Evolutionary conservation across 1,140 invertebrate genomes (phyloP), one percentile per base, ranked within the genome.

Genomic region (Eciton burchellii): DNA sequence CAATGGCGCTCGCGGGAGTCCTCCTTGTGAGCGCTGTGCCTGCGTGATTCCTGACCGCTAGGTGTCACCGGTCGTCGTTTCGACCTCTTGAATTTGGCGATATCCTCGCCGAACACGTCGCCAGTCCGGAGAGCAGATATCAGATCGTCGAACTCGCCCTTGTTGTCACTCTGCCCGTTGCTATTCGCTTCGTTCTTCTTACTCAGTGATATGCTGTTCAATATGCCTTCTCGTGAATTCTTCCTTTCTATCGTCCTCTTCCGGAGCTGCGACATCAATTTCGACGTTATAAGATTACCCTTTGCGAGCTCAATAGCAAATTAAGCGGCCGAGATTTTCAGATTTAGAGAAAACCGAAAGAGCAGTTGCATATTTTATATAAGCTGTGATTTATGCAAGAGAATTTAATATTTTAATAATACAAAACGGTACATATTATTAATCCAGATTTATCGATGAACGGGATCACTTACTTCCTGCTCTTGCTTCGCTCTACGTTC

Each of bases 71-170:
- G 93, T 71, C 95, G 94, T 88, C 96, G 96, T 70, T 96, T 95
- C 11, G 96, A 97, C 49, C 98, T 94, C 86, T 98, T 98, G 92
- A 98, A 97, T 92, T 98, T 98, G 41, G 97, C 98, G 83, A 99
- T 97, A 91, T 99, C 98, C 92, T 99, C 98, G 0, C 98, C 98
- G 92, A 99, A 99, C 0, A 99, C 98, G 91, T 99, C 99, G 0
- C 99, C 99, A 0, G 98, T 99, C 89, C 98, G 94, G 19, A 99
- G 93, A 0, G 99, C 99, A 2, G 98, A 99, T 89, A 99, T 99
- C 43, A 99, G 94, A 93, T 99, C 98, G 92, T 99, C 99, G 94
- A 99, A 99, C 94, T 99, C 99, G 79, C 97, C 97, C 89, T 98
- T 97, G 81, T 96, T 96, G 70, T 95, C 94, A 29, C 92, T 92